A percentile compares a stretch with the other conserved stretches of the same genome.
phyloP scores from a whole-genome alignment of 2,113 vertebrate species.

The Megaptera novaeangliae region DNA sequence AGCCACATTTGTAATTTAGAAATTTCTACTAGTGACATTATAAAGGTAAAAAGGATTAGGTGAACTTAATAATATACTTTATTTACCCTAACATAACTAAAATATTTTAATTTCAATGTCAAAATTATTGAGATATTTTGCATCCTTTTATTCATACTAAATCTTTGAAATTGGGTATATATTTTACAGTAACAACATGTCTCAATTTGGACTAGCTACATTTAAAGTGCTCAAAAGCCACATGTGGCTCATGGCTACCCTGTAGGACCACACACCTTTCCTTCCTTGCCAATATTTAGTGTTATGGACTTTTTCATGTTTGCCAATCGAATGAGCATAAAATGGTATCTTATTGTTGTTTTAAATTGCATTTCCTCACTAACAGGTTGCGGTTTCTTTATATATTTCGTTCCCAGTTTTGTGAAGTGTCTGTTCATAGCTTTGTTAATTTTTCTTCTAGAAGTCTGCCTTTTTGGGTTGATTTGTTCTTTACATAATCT shows the following conservation, averaged over 20 bases:
- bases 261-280: fast-evolving
- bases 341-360: not conserved
- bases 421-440: not conserved
- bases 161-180: not conserved
- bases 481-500: not conserved
- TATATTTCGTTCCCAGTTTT: not conserved
- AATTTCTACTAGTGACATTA: not conserved
- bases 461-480: not conserved
- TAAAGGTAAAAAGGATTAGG: not conserved
- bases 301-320: not conserved
- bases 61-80: not conserved
- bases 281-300: not conserved
- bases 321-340: not conserved
- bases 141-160: not conserved
- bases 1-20: fast-evolving
- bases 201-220: not conserved
- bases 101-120: not conserved
- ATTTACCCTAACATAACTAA: not conserved
- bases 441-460: not conserved
- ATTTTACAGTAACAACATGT: fast-evolving
- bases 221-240: not conserved
- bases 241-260: not conserved
- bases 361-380: not conserved
- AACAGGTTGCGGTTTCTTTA: not conserved
- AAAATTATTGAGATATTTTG: not conserved